phyloP scores from a whole-genome alignment of 92 coral and sea anemone species.

The Zoanthus gigantus region DNA sequence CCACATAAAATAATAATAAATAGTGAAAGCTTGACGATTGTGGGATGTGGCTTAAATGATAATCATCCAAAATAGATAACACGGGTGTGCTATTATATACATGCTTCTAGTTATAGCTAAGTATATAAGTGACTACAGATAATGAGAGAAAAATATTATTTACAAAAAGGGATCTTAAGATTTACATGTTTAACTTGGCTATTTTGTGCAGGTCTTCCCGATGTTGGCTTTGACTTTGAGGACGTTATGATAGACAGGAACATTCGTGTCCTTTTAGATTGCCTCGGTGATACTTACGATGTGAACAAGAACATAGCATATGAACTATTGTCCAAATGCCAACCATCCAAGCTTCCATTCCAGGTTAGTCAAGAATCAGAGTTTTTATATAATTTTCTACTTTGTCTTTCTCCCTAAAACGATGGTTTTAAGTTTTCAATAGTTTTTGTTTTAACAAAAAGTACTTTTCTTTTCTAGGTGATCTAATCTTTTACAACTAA shows the following conservation, averaged over 20 bases:
- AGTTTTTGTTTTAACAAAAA: not conserved
- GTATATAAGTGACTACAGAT: too few relatives aligned
- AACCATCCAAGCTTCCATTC: constrained; percentile 74
- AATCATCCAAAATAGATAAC: too few relatives aligned
- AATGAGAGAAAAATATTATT: too few relatives aligned
- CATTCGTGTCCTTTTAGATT: constrained; percentile 77
- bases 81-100: too few relatives aligned
- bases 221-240: constrained; percentile 53
- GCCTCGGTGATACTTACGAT: constrained; percentile 89
- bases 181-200: not conserved
- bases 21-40: too few relatives aligned
- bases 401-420: not conserved
- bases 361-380: constrained; percentile 64
- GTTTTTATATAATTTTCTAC: not conserved
- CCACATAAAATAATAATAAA: too few relatives aligned
- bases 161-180: too few relatives aligned
- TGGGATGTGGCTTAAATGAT: too few relatives aligned
- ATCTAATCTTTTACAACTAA: too few relatives aligned
- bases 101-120: too few relatives aligned
- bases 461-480: too few relatives aligned
- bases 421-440: not conserved
- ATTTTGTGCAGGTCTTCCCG: constrained; percentile 27
- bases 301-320: constrained; percentile 86
- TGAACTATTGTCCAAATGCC: constrained; percentile 71
- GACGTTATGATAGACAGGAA: constrained; percentile 69